Percentiles rank a stretch among this genome's conserved stretches.
phyloP scores from a whole-genome alignment of 2,888 invertebrate genomes.

The Dichetophora obliterata region DNA sequence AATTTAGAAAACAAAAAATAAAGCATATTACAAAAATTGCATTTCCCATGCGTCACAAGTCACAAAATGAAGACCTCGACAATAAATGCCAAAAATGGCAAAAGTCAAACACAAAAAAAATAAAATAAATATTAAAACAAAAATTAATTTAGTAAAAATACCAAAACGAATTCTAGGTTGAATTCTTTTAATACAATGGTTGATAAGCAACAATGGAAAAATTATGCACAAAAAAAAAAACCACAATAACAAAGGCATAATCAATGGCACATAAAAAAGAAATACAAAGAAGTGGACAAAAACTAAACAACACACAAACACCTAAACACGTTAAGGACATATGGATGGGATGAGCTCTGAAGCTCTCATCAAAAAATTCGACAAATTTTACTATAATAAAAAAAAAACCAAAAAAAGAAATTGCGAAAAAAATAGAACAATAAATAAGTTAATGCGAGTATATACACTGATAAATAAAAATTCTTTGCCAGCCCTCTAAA shows the following conservation, averaged over 20 bases:
- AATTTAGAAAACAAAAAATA: too few relatives aligned
- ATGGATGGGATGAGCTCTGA: too few relatives aligned
- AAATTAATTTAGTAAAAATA: not conserved
- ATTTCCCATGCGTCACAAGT: too few relatives aligned
- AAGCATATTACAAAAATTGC: too few relatives aligned
- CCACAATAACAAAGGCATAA: not conserved
- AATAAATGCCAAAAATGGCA: not conserved
- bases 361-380: too few relatives aligned
- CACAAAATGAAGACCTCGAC: too few relatives aligned
- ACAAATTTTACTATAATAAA: too few relatives aligned
- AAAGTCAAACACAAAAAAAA: not conserved
- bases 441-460: too few relatives aligned
- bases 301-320: not conserved
- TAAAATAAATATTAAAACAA: not conserved
- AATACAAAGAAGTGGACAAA: not conserved
- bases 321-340: not conserved
- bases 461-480: too few relatives aligned
- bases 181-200: not conserved
- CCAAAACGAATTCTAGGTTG: not conserved
- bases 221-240: not conserved
- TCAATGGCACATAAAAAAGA: too few relatives aligned
- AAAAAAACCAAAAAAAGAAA: not conserved
- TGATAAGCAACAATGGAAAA: conserved; percentile 13
- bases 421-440: too few relatives aligned
- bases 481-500: too few relatives aligned